Evolutionary conservation across 2,797 vertebrate species (phyloP).

Genomic region (Pseudochirops cupreus): DNA sequence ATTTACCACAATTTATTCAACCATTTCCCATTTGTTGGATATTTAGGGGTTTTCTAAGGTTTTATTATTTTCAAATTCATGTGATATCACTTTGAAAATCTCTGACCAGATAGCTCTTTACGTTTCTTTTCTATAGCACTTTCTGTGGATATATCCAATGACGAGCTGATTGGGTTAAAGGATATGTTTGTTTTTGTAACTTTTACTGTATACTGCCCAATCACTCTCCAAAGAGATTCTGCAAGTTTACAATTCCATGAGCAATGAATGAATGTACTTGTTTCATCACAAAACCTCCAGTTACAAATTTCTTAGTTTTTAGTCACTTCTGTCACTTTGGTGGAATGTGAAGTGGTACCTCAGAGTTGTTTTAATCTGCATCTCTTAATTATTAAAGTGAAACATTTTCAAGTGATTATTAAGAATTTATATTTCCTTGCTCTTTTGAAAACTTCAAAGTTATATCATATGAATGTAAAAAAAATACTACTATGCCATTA

Average conservation of each 20-base stretch:
- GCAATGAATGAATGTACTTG: neutral
- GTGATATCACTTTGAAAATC: neutral
- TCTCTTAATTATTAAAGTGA: neutral
- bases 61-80: neutral
- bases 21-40: neutral
- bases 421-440: neutral
- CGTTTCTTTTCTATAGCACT: neutral
- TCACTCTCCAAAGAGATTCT: neutral
- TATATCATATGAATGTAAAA: neutral
- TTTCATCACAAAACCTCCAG: neutral
- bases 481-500: neutral
- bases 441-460: neutral
- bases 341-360: neutral
- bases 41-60: neutral
- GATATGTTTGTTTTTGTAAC: too few species aligned
- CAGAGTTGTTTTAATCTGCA: neutral
- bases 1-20: neutral
- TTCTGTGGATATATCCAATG: neutral
- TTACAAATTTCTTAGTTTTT: neutral
- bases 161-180: neutral
- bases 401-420: neutral
- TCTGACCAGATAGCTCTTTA: neutral
- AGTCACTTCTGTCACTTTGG: neutral
- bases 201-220: neutral
- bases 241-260: neutral